Percentiles rank a stretch among this genome's conserved stretches.
Conservation (phyloP, 2,113 vertebrate genomes). For the Anarhynchus alexandrinus region DNA sequence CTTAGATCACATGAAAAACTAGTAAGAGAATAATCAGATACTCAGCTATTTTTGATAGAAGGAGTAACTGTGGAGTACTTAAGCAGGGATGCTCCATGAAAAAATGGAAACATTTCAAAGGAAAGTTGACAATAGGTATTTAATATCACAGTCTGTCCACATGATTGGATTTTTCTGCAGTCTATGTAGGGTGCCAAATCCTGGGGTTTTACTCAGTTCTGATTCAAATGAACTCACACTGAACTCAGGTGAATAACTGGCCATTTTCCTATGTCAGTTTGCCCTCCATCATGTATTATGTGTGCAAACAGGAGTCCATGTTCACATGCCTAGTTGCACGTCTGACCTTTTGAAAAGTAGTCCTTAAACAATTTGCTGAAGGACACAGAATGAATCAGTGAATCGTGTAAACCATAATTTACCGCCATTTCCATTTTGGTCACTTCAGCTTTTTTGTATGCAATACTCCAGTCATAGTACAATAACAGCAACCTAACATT, state of each 20-base stretch:
- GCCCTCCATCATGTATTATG: neutral
- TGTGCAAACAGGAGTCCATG: neutral
- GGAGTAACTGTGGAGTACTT: neutral
- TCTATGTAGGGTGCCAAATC: neutral
- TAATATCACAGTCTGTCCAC: neutral
- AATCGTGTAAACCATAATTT: neutral
- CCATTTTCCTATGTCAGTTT: neutral
- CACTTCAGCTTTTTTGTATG: slow-evolving; percentile 27
- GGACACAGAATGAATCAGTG: neutral
- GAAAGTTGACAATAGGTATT: neutral
- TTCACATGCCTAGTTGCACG: neutral
- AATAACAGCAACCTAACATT: slow-evolving; percentile 6
- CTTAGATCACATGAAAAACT: neutral
- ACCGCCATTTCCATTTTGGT: slow-evolving; percentile 2
- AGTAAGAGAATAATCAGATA: neutral
- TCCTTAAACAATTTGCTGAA: neutral
- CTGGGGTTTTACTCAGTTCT: neutral
- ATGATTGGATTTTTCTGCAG: neutral
- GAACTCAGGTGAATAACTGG: neutral
- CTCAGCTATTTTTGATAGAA: neutral
- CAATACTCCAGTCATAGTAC: neutral
- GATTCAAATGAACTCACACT: neutral
- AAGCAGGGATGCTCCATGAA: neutral
- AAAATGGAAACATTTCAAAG: neutral
- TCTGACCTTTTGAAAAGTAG: neutral